Percentiles rank a stretch among this genome's conserved stretches.
These are phyloP conservation scores for Helicoverpa zea DNA, from an alignment of 1,140 invertebrate species.

Conservation along the genomic window DNA sequence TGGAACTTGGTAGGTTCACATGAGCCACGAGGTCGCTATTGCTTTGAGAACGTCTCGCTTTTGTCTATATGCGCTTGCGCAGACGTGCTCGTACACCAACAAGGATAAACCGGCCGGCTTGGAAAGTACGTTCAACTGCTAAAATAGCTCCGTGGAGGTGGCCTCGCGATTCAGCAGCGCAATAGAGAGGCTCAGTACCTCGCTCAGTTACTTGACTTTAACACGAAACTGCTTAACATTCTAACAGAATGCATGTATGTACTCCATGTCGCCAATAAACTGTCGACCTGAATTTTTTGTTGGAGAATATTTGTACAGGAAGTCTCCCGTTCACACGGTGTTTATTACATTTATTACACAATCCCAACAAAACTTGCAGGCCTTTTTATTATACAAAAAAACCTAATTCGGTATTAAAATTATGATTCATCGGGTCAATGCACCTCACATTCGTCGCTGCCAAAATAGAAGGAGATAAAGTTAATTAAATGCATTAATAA, in stretches of 20 bases:
- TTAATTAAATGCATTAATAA: slow-evolving; percentile 79
- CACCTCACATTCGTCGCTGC: slow-evolving; percentile 59
- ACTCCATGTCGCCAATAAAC: slow-evolving; percentile 76
- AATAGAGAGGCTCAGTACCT: slow-evolving; percentile 63
- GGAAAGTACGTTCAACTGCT: slow-evolving; percentile 49
- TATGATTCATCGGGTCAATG: slow-evolving; percentile 72
- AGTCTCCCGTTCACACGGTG: slow-evolving; percentile 75
- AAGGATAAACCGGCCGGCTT: slow-evolving; percentile 67
- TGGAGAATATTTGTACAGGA: slow-evolving; percentile 74
- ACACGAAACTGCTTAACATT: slow-evolving; percentile 84
- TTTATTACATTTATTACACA: slow-evolving; percentile 50
- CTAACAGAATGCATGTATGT: slow-evolving; percentile 73
- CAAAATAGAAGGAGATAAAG: slow-evolving; percentile 76
- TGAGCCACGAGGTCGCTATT: slow-evolving; percentile 64
- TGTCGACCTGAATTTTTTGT: slow-evolving; percentile 80
- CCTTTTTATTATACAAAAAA: slow-evolving; percentile 46
- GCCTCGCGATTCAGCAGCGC: slow-evolving; percentile 49
- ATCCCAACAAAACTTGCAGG: slow-evolving; percentile 14
- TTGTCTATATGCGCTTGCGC: slow-evolving; percentile 69
- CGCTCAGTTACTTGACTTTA: slow-evolving; percentile 73
- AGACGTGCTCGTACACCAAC: slow-evolving; percentile 64
- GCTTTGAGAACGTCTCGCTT: slow-evolving; percentile 74
- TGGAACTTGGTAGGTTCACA: slow-evolving; percentile 74
- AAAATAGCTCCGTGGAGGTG: slow-evolving; percentile 7
- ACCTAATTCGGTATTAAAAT: slow-evolving; percentile 49